Conservation (phyloP, 92 coral and sea anemone species). For the Epizoanthus scotinus region DNA sequence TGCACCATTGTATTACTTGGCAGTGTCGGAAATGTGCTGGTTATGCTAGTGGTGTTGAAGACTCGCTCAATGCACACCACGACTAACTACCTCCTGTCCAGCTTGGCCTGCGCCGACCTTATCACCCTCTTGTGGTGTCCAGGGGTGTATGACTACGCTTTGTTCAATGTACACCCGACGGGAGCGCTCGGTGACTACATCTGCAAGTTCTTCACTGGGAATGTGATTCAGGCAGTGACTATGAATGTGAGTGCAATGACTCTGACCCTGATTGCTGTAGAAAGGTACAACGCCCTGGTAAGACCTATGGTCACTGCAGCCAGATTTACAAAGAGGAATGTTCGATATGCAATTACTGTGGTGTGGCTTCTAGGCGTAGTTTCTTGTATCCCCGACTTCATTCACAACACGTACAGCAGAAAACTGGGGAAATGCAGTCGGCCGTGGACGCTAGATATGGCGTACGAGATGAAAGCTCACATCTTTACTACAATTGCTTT, state of each 20-base stretch:
- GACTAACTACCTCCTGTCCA: slow-evolving; percentile 54
- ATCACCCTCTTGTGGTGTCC: slow-evolving; percentile 52
- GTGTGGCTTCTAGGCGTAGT: slow-evolving; percentile 9
- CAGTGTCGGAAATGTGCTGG: slow-evolving; percentile 44
- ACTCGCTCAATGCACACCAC: slow-evolving; percentile 50
- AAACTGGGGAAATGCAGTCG: not conserved
- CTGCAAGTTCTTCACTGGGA: slow-evolving; percentile 58
- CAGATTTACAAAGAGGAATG: slow-evolving; percentile 9
- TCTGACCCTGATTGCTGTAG: slow-evolving; percentile 44
- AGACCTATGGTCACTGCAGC: slow-evolving; percentile 38
- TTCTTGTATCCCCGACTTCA: slow-evolving; percentile 20
- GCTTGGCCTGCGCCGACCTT: slow-evolving; percentile 53
- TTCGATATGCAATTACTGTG: slow-evolving; percentile 1
- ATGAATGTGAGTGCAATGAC: slow-evolving; percentile 47
- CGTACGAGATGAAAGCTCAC: slow-evolving; percentile 11
- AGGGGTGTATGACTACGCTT: slow-evolving; percentile 50
- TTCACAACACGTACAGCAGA: not conserved
- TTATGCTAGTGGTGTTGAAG: slow-evolving; percentile 40
- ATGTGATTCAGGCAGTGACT: slow-evolving; percentile 53
- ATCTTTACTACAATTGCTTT: slow-evolving; percentile 45
- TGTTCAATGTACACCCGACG: slow-evolving; percentile 20
- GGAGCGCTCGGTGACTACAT: slow-evolving; percentile 46
- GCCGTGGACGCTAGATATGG: slow-evolving; percentile 38
- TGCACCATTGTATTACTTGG: slow-evolving; percentile 41
- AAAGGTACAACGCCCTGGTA: slow-evolving; percentile 55